phyloP scores from a whole-genome alignment of 2,888 invertebrate species.

The Digitonthophagus gazella region DNA sequence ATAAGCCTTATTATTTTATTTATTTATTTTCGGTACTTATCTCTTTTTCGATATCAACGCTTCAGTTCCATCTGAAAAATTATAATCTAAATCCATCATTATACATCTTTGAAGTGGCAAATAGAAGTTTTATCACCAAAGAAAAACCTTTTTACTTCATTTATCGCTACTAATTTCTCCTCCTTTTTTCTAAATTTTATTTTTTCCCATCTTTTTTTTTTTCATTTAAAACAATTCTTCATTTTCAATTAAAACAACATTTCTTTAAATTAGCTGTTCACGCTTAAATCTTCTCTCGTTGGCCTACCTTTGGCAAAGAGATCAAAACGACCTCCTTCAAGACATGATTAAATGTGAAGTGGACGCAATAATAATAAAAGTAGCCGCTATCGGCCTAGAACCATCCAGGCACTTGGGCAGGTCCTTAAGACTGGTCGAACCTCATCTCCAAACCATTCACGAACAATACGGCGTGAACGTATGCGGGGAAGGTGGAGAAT shows the following conservation, averaged over 20 bases:
- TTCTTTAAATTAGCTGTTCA: slow-evolving; percentile 66
- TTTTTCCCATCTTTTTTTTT: too few relatives aligned
- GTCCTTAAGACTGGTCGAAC: slow-evolving; percentile 79
- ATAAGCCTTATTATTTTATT: too few relatives aligned
- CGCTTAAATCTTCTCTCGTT: slow-evolving; percentile 86
- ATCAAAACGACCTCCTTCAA: slow-evolving; percentile 89
- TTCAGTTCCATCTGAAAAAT: too few relatives aligned
- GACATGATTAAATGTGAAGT: slow-evolving; percentile 96
- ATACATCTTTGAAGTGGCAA: too few relatives aligned
- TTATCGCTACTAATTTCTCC: too few relatives aligned
- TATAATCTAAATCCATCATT: too few relatives aligned
- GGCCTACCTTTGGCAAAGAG: slow-evolving; percentile 94
- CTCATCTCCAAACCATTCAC: slow-evolving; percentile 84
- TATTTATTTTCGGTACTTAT: too few relatives aligned
- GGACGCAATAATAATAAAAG: slow-evolving; percentile 95
- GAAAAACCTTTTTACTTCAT: too few relatives aligned
- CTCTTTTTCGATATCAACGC: too few relatives aligned
- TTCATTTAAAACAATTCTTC: too few relatives aligned
- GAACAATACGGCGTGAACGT: slow-evolving; percentile 93
- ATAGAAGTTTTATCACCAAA: too few relatives aligned
- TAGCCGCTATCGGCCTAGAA: slow-evolving; percentile 89
- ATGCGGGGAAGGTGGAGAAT: slow-evolving; percentile 99
- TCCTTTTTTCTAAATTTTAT: too few relatives aligned
- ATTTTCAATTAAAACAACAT: neutral
- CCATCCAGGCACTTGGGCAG: slow-evolving; percentile 85